Conservation (phyloP, 2,888 invertebrate species). For the Mesorhabditis spiculigera region DNA sequence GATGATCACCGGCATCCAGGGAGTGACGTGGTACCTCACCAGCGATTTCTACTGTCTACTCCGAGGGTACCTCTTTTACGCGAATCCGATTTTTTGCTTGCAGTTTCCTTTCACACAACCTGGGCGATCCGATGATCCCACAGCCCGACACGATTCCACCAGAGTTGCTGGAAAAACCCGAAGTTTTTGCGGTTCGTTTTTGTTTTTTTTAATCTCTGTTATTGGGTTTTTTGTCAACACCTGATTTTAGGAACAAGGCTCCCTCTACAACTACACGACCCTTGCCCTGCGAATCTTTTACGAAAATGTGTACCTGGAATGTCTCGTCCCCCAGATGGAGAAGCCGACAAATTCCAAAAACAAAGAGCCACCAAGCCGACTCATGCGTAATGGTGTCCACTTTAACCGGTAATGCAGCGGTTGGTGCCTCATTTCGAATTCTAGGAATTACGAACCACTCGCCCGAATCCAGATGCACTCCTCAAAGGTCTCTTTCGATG, state of each 20-base stretch:
- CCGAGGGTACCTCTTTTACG: slow-evolving; percentile 23
- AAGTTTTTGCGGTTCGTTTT: slow-evolving; percentile 21
- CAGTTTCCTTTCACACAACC: slow-evolving; percentile 62
- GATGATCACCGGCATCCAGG: slow-evolving; percentile 25
- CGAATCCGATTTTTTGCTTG: neutral
- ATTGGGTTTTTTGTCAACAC: neutral
- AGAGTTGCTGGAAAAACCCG: slow-evolving; percentile 48
- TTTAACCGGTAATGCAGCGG: neutral
- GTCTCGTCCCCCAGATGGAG: slow-evolving; percentile 13
- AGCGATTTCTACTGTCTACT: slow-evolving; percentile 48
- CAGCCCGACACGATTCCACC: slow-evolving; percentile 53
- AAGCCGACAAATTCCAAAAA: neutral
- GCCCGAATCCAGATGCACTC: slow-evolving; percentile 60
- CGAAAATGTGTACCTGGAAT: slow-evolving; percentile 59
- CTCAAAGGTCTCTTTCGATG: slow-evolving; percentile 61
- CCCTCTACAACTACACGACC: slow-evolving; percentile 55
- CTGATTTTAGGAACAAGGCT: slow-evolving; percentile 23
- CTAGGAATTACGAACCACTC: slow-evolving; percentile 41
- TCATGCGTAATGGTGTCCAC: neutral
- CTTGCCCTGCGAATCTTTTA: slow-evolving; percentile 61
- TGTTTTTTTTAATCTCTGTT: neutral
- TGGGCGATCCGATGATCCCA: slow-evolving; percentile 60
- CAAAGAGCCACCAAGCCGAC: neutral
- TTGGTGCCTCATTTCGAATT: neutral
- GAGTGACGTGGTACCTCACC: slow-evolving; percentile 34